Base-by-base conservation (phyloP, 2,797 vertebrate species). In the Clarias laeviceps region DNA sequence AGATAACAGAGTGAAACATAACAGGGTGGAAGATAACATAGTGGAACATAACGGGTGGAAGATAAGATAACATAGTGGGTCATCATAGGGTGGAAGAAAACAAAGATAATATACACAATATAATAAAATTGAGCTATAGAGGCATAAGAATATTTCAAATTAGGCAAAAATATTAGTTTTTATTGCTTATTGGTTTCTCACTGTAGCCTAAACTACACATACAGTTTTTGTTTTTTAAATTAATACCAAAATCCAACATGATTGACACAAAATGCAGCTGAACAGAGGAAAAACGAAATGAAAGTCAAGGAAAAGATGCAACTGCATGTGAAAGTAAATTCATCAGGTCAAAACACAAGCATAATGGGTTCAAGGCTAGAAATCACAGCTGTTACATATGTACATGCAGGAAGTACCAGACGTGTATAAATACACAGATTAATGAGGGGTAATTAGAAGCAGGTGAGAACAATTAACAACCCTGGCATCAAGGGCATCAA, bases 391-490 rank as follows among this genome's bases (percentile, higher is more conserved):
- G 22, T 62, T 79, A 4, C 34, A 62, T 12, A 61, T 34, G 32
- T 77, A 59, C 18, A 59, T 20, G n/a, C 29, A 34, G 50, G 73
- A 32, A 34, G 29, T 24, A 78, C 18, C 56, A 37, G 11, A 9
- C 8, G 40, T 0, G 5, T 50, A 50, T n/a, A 50, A 50, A 73
- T 27, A 27, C 27, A 18, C 20, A 14, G 11, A 18, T 62, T 79
- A 62, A 40, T 79, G 32, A 62, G 34, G 32, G 11, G 12, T 78
- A 59, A 78, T 79, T 14, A 62, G 57, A 40, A 40, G 59, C 77
- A 79, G 56, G 77, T 79, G 77, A 79, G 59, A 62, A n/a, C 57
- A 79, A 62, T 62, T 62, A n/a, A n/a, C 12, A 17, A 40, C 59
- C 57, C n/a, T 40, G 14, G 57, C 57, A 62, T 24, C 57, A 34